A percentile compares a stretch with the other conserved stretches of the same genome.
phyloP scores from a whole-genome alignment of 2,113 vertebrate species.

The Hydrolagus affinis region DNA sequence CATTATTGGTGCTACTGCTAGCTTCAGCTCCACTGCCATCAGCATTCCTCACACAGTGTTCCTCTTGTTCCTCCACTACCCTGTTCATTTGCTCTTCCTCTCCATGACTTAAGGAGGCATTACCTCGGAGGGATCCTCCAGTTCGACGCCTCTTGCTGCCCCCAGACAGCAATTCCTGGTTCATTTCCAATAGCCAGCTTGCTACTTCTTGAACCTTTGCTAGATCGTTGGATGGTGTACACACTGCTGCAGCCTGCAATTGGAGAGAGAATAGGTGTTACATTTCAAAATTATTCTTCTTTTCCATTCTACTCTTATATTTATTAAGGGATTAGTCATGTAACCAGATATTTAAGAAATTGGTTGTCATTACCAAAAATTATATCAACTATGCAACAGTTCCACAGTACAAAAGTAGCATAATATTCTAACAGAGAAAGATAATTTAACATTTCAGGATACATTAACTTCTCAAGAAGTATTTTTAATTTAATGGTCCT shows the following conservation, averaged over 20 bases:
- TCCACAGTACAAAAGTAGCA: neutral
- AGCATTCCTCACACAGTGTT: conserved; percentile 57
- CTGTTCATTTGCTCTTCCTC: conserved; percentile 83
- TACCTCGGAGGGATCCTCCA: conserved; percentile 82
- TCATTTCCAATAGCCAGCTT: conserved; percentile 99
- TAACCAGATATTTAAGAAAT: neutral
- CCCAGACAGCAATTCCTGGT: conserved; percentile 99
- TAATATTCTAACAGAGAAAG: too few relatives aligned
- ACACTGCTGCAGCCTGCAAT: conserved; percentile 88
- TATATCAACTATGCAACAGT: neutral
- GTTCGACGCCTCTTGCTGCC: conserved; percentile 90
- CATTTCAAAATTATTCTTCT: neutral
- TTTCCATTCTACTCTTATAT: neutral
- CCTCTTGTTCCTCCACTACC: conserved; percentile 77
- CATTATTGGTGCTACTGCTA: conserved; percentile 49
- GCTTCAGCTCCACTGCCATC: conserved; percentile 53
- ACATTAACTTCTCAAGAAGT: too few relatives aligned
- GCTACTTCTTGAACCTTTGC: conserved; percentile 99
- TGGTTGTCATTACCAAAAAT: neutral
- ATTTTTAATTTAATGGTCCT: too few relatives aligned
- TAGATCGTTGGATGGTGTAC: conserved; percentile 97
- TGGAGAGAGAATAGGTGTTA: conserved; percentile 32
- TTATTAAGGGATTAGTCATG: neutral
- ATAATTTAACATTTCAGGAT: too few relatives aligned
- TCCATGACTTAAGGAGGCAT: conserved; percentile 79